phyloP scores from a whole-genome alignment of 2,797 vertebrate genomes.

The Poeciliopsis presidionis region DNA sequence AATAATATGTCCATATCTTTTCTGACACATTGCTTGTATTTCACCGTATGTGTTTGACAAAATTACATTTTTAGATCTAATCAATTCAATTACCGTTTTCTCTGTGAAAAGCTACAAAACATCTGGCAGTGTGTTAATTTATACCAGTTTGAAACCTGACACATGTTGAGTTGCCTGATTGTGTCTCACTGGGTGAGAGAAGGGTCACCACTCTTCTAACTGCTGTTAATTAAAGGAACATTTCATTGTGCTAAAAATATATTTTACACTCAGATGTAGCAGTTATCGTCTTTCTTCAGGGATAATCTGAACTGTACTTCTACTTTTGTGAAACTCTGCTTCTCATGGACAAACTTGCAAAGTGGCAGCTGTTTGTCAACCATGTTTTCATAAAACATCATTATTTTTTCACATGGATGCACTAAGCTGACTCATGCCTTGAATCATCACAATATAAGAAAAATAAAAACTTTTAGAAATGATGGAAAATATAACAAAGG shows the following conservation, averaged over 20 bases:
- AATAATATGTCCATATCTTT: neutral
- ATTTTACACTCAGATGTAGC: neutral
- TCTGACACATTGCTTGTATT: neutral
- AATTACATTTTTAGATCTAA: conserved; percentile 20
- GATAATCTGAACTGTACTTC: neutral
- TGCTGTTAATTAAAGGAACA: neutral
- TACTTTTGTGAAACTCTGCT: neutral
- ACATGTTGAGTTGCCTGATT: conserved; percentile 15
- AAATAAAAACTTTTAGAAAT: too few relatives aligned
- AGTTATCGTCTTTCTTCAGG: neutral
- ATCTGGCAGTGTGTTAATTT: neutral
- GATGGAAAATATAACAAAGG: neutral
- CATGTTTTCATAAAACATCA: neutral
- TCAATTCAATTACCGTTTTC: conserved; percentile 44
- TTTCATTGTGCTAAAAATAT: neutral
- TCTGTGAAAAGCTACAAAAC: conserved; percentile 13
- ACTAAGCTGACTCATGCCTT: neutral
- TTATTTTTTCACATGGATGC: neutral
- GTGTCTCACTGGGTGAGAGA: neutral
- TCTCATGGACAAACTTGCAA: neutral
- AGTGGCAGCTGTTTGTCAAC: neutral
- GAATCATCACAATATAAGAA: neutral
- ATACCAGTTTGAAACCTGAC: conserved; percentile 6
- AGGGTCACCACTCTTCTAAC: neutral
- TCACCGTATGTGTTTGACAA: conserved; percentile 7